Conservation (phyloP, 1,140 invertebrate species). For the Magallana gigas region DNA sequence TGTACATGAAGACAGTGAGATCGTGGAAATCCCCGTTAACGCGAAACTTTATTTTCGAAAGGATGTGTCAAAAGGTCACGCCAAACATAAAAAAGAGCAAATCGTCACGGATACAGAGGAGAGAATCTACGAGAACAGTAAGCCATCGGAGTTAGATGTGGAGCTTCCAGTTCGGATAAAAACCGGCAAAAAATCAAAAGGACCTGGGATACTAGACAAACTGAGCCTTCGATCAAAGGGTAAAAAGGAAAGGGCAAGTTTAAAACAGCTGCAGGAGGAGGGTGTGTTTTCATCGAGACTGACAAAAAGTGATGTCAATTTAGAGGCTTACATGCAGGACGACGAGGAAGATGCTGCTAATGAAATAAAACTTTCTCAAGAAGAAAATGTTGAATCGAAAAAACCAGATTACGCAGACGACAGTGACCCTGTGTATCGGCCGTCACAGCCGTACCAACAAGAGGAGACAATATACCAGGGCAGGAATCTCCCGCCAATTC, state of each 20-base stretch:
- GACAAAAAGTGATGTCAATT: slow-evolving; percentile 68
- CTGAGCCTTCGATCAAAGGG: slow-evolving; percentile 69
- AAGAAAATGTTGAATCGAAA: background rate
- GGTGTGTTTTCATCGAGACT: slow-evolving; percentile 74
- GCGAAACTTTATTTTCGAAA: slow-evolving; percentile 64
- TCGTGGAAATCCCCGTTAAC: slow-evolving; percentile 68
- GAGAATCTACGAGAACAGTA: slow-evolving; percentile 44
- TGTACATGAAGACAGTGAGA: slow-evolving; percentile 49
- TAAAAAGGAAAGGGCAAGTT: slow-evolving; percentile 71
- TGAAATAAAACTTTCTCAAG: background rate
- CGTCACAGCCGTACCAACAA: background rate
- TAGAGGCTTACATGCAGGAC: slow-evolving; percentile 68
- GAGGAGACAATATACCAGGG: slow-evolving; percentile 57
- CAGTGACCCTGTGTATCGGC: background rate
- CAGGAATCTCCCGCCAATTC: slow-evolving; percentile 73
- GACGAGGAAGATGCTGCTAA: background rate
- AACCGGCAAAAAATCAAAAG: slow-evolving; percentile 70
- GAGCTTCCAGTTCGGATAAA: slow-evolving; percentile 69
- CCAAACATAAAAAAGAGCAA: slow-evolving; percentile 42
- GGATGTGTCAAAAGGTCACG: slow-evolving; percentile 63
- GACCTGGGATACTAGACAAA: slow-evolving; percentile 70
- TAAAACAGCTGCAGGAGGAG: slow-evolving; percentile 71
- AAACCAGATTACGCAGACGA: background rate
- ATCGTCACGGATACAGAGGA: slow-evolving; percentile 16
- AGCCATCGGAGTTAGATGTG: slow-evolving; percentile 42